Base-by-base conservation (phyloP, 2,888 invertebrate species). In the Formica aserva region DNA sequence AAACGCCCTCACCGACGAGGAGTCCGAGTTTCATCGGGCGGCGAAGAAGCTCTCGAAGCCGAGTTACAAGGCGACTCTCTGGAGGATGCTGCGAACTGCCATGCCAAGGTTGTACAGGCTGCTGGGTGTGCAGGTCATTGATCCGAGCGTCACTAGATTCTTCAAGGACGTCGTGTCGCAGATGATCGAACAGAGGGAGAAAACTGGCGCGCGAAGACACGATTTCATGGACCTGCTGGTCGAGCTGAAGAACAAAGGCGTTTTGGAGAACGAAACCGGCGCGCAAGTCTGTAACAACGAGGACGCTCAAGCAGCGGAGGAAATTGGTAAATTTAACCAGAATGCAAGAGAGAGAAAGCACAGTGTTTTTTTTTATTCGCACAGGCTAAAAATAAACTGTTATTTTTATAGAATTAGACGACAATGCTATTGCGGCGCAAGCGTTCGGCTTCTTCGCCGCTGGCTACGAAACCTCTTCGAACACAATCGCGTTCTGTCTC, bases 141-240 rank as follows among this genome's bases (percentile, higher is more conserved):
- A 94, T 85, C 90, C 91, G 3, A 88, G 89, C 29, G 92, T 94
- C 5, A 93, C 93, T 8, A 86, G 72, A 15, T 95, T 95, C 87
- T 95, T 95, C 86, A 90, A 90, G 67, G 83, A 91, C 75, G 92
- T 94, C 26, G 95, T 95, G 15, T 92, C 92, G 35, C 93, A 94
- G 81, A 93, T 95, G 90, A 92, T 95, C 66, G 88, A 83, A 8
- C 91, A 94, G 80, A 91, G 95, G 15, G 92, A 94, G 78, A 85
- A 89, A n/a, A 86, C 91, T 15, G 91, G 85, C 9, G 80, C 90
- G 35, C 94, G 92, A 74, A 91, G 94, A 65, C 91, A 95, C 85
- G 95, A 95, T 86, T 95, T 95, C 82, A 93, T 95, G 91, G 95
- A 95, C 87, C 89, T 95, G 29, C 87, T 95, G 84, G 91, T 95